Conservation (phyloP, 2,113 vertebrate species). For the Xiphophorus maculatus region DNA sequence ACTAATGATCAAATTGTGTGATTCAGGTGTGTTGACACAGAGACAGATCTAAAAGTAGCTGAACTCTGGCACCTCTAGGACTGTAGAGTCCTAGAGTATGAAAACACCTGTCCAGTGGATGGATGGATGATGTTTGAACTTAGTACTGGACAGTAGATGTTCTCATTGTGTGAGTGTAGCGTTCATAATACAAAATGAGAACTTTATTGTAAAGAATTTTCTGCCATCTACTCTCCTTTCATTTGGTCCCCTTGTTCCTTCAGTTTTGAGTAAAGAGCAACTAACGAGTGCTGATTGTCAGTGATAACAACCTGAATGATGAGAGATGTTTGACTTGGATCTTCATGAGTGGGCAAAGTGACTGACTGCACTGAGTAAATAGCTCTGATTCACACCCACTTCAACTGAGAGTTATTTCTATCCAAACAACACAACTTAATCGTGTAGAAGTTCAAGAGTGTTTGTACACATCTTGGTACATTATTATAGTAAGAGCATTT, state of each 20-base stretch:
- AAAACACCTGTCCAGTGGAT: background rate
- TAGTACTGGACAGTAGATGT: background rate
- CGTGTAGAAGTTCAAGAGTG: slow-evolving; percentile 8
- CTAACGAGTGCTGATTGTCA: slow-evolving; percentile 42
- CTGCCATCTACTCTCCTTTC: background rate
- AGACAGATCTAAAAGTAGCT: no score
- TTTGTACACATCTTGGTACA: background rate
- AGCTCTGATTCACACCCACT: background rate
- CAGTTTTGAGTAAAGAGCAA: slow-evolving; percentile 42
- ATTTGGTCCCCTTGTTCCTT: background rate
- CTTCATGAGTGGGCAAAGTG: slow-evolving; percentile 32
- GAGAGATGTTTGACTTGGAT: slow-evolving; percentile 19
- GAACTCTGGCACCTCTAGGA: no score
- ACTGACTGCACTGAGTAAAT: slow-evolving; percentile 21
- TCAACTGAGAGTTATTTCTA: background rate
- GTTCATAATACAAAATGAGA: no score
- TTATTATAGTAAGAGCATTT: background rate
- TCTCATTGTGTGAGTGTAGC: background rate
- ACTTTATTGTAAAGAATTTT: background rate
- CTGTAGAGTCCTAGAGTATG: no score
- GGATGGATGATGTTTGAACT: no score
- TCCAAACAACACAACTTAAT: slow-evolving; percentile 1
- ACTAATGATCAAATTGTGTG: no score
- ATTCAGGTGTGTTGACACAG: no score
- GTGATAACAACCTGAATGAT: slow-evolving; percentile 33